Evolutionary conservation across 2,113 vertebrate genomes (phyloP), one percentile per base, ranked within the genome.

Genomic region (Accipiter cooperii): DNA sequence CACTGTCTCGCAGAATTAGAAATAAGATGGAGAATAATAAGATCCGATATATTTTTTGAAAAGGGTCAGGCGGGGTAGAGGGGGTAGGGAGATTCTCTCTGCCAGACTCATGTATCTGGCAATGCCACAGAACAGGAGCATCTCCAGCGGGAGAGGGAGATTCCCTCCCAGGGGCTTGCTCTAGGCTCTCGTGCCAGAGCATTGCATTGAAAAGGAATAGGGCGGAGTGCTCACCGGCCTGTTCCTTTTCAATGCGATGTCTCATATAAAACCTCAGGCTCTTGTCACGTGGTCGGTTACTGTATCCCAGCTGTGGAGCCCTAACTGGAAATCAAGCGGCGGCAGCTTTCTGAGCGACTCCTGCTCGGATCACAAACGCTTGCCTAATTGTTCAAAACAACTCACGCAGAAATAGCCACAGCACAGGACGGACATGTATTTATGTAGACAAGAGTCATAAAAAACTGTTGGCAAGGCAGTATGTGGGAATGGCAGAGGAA

Each of bases 281-380:
- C 19, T 44, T 21, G 17, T 47, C 26, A 20, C 5, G 3, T 20
- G n/a, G 26, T 26, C 2, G 1, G 57, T 42, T 46, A 7, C n/a
- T 0, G 6, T 6, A 5, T 73, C 64, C 93, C 64, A 70, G 83
- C 87, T 13, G 73, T 2, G 22, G 57, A 13, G 63, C 49, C 2
- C 8, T 38, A 12, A 12, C 61, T 46, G 90, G n/a, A 61, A 63
- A 13, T 20, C 3, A 6, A 55, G 61, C 1, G 1, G 31, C 31
- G 6, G 75, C 47, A 4, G 75, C 51, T 70, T 66, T 79, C 21
- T 10, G 20, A 74, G 77, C 4, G 1, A 2, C 47, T 57, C 36
- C 51, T 13, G 49, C 42, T 47, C 0, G 0, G 1, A 8, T 5
- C 33, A 0, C 29, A 5, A 7, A 17, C 7, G 36, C 47, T 15